Evolutionary conservation across 2,888 invertebrate genomes (phyloP), one percentile per base, ranked within the genome.

Genomic region (Troides oblongomaculatus): DNA sequence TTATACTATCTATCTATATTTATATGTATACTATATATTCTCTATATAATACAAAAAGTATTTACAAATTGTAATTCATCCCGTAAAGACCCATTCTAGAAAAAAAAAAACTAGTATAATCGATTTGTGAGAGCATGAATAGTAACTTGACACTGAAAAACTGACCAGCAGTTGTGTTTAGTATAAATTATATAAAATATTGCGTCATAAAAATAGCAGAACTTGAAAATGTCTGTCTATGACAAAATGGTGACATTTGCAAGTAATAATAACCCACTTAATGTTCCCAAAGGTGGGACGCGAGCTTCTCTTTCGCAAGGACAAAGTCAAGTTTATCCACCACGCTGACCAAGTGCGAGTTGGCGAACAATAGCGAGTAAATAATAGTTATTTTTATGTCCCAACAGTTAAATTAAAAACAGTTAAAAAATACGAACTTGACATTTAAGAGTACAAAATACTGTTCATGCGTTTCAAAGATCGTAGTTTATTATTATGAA

Each of bases 41-140:
- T 86, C 89, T 90, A 91, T 92, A 92, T 92, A 84, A 85, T 89
- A 91, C 90, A 92, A 90, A 89, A 87, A 79, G 85, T 92, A 92
- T 92, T 87, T 92, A 92, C 92, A 92, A 81, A 79, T 74, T 75
- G 77, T 76, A 81, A 78, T 80, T 84, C 86, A 83, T 88, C 89
- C 91, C 92, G 85, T 91, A 87, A 82, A 88, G 84, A 88, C 90
- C 91, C 90, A 83, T 84, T 82, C 79, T 84, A 85, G 79, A 82
- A 78, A 74, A 64, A 64, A 21, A 53, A 68, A 60, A 80, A 46
- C 46, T 75, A 79, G 62, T 50, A 71, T 72, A 69, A 70, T 71
- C 64, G 60, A 64, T 68, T 71, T 71, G 21, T 46, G 17, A 59
- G 12, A 46, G 53, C 67, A 64, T 70, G 70, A 67, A 67, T 59